These are phyloP conservation scores for Galerucella calmariensis DNA, from an alignment of 2,888 invertebrate genomes.

Conservation along the genomic window DNA sequence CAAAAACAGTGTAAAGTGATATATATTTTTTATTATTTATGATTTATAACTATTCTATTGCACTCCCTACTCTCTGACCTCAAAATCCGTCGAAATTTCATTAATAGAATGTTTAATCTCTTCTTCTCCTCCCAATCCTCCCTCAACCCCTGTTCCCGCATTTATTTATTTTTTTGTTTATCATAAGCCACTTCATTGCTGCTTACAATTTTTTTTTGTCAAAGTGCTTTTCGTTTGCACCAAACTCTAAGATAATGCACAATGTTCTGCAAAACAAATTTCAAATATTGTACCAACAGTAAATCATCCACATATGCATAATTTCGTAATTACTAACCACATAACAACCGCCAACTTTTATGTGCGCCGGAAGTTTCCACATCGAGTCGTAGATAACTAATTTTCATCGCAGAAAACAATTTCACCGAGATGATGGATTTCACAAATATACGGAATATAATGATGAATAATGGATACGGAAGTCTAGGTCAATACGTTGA, in stretches of 20 bases:
- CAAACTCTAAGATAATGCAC: not conserved
- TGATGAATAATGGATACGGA: not conserved
- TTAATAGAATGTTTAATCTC: no score
- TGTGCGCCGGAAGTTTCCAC: not conserved
- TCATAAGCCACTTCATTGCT: not conserved
- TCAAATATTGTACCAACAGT: not conserved
- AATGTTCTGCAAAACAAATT: not conserved
- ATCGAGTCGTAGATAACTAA: not conserved
- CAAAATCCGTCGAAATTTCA: no score
- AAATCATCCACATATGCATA: not conserved
- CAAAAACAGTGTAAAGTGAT: no score
- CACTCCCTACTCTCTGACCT: no score
- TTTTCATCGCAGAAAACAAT: not conserved
- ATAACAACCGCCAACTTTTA: not conserved
- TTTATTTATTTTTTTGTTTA: not conserved
- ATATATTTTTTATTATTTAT: no score
- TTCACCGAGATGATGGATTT: conserved; percentile 1
- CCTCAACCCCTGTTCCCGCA: no score
- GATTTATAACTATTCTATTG: no score
- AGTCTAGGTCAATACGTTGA: not conserved
- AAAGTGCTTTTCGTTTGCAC: no score
- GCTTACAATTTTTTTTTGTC: no score
- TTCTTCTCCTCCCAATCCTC: no score
- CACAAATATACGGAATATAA: not conserved
- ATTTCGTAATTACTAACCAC: not conserved